These are phyloP conservation scores for Alexandromys fortis DNA, from an alignment of 2,113 vertebrate species.

Conservation along the genomic window DNA sequence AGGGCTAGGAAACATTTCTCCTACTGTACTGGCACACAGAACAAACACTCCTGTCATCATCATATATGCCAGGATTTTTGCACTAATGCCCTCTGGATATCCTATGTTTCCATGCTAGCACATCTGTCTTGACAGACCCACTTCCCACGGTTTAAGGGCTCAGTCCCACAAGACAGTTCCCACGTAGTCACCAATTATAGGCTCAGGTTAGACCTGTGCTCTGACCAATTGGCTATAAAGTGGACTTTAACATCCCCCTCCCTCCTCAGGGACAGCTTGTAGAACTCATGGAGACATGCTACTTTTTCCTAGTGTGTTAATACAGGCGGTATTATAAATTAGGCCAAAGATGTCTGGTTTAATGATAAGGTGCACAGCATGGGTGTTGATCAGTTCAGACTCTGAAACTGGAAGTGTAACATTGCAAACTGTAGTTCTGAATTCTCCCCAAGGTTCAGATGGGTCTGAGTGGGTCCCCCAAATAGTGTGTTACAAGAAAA, in stretches of 20 bases:
- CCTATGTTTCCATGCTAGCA: not conserved
- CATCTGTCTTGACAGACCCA: not conserved
- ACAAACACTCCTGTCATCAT: not conserved
- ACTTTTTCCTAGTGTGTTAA: not conserved
- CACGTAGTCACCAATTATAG: not conserved
- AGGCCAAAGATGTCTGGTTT: not conserved
- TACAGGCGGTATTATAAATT: not conserved
- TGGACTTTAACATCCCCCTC: not conserved
- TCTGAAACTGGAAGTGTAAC: not conserved
- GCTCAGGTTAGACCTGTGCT: not conserved
- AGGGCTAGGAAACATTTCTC: not conserved
- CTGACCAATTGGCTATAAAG: not conserved
- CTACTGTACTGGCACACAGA: not conserved
- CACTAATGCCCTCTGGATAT: not conserved
- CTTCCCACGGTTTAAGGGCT: not conserved
- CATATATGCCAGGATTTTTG: not conserved
- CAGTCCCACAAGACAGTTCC: not conserved
- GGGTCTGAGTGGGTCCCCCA: not conserved
- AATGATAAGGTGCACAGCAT: not conserved
- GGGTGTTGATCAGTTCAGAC: not conserved
- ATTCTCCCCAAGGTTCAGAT: not conserved
- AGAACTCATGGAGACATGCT: not conserved
- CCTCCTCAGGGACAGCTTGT: not conserved
- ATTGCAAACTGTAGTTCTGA: not conserved
- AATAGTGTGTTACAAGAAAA: not conserved